These are phyloP conservation scores for Pseudorhombus dupliciocellatus DNA, from an alignment of 2,113 vertebrate genomes.

Conservation along the genomic window DNA sequence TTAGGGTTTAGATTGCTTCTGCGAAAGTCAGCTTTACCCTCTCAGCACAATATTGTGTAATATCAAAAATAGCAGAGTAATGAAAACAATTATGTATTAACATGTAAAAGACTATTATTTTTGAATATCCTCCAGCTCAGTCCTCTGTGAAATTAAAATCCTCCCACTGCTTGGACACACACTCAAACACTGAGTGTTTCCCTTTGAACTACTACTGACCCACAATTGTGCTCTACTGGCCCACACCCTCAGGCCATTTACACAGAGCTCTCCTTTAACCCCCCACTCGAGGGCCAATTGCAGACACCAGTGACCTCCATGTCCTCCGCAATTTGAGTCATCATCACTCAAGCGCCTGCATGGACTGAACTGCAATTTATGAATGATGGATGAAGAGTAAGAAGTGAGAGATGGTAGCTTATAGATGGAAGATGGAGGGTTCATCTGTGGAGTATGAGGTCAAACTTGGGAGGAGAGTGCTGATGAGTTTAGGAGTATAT, in stretches of 20 bases:
- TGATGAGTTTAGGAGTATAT: not conserved
- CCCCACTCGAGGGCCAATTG: slow-evolving; percentile 7
- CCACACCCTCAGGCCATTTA: slow-evolving; percentile 28
- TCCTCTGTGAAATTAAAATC: slow-evolving; percentile 2
- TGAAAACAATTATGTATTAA: not conserved
- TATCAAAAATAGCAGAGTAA: not conserved
- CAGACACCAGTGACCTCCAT: slow-evolving; percentile 42
- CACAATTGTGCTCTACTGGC: slow-evolving; percentile 11
- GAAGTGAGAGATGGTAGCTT: not conserved
- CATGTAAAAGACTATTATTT: not conserved
- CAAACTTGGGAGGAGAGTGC: slow-evolving; percentile 5
- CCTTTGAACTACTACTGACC: slow-evolving; percentile 31
- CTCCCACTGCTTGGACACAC: slow-evolving; percentile 5
- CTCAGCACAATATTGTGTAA: not conserved
- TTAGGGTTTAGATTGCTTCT: not conserved
- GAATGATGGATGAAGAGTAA: slow-evolving; percentile 52
- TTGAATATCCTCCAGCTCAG: not conserved
- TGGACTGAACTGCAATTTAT: slow-evolving; percentile 32
- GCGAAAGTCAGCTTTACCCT: not conserved
- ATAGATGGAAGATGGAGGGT: not conserved
- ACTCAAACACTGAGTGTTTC: not conserved
- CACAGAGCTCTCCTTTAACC: slow-evolving; percentile 13
- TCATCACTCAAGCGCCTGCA: slow-evolving; percentile 25
- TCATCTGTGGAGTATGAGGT: slow-evolving; percentile 16
- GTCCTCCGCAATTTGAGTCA: slow-evolving; percentile 35